A percentile compares a stretch with the other conserved stretches of the same genome.
These are phyloP conservation scores for Danio albolineatus DNA, from an alignment of 2,797 vertebrate genomes.

Conservation along the genomic window DNA sequence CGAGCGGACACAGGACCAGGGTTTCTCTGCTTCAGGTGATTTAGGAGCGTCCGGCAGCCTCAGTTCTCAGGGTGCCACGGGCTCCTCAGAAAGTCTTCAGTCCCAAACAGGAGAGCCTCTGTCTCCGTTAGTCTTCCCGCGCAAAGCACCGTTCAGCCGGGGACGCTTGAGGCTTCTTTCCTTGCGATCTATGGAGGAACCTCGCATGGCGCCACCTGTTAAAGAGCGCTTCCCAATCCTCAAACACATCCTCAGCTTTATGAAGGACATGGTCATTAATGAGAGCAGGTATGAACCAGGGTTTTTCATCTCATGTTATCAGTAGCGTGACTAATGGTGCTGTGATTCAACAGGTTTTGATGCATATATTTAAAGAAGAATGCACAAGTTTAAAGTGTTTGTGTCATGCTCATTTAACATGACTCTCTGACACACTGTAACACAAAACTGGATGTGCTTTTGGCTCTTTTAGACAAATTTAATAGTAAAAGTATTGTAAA, in stretches of 20 bases:
- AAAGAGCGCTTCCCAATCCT: conserved; percentile 91
- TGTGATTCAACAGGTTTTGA: not conserved
- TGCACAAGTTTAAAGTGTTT: not conserved
- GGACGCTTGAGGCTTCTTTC: conserved; percentile 94
- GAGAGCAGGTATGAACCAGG: conserved; percentile 77
- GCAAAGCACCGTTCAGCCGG: conserved; percentile 85
- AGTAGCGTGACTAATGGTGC: not conserved
- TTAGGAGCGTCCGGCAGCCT: conserved; percentile 56
- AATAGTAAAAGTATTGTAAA: not conserved
- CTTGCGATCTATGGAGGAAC: conserved; percentile 91
- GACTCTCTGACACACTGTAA: not conserved
- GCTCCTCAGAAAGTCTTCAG: conserved; percentile 74
- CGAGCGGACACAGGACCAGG: conserved; percentile 55
- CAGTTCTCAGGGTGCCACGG: conserved; percentile 66
- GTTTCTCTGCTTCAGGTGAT: conserved; percentile 61
- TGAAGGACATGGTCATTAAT: conserved; percentile 91
- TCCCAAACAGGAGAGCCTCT: conserved; percentile 78
- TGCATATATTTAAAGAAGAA: not conserved
- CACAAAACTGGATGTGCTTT: not conserved
- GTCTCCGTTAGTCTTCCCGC: conserved; percentile 84
- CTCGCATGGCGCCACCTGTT: conserved; percentile 81
- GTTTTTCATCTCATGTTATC: not conserved
- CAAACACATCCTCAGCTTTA: conserved; percentile 89
- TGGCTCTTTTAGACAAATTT: not conserved
- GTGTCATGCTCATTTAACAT: not conserved